Conservation (phyloP, 2,113 vertebrate genomes). For the Cichladusa arquata region DNA sequence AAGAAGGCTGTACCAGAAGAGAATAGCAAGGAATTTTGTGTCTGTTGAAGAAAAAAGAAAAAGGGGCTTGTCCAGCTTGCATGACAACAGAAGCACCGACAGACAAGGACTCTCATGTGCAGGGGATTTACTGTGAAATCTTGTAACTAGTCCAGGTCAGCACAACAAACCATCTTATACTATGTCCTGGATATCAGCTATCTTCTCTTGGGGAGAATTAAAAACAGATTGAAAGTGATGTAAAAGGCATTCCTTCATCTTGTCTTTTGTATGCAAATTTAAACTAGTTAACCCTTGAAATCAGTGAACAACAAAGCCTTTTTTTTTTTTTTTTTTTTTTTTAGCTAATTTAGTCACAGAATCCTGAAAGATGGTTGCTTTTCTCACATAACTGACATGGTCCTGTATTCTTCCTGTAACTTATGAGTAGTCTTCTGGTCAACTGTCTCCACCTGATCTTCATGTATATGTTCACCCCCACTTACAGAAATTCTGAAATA, state of each 20-base stretch:
- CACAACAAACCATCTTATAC: neutral
- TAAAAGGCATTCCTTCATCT: neutral
- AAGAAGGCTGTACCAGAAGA: neutral
- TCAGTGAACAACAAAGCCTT: neutral
- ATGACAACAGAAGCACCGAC: neutral
- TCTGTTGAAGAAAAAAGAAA: neutral
- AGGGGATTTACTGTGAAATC: neutral
- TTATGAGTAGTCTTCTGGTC: neutral
- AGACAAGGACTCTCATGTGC: neutral
- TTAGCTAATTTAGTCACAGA: neutral
- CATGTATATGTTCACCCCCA: neutral
- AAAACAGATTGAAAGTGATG: neutral
- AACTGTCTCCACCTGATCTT: neutral
- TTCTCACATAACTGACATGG: neutral
- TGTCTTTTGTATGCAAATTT: neutral
- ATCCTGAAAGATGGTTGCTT: neutral
- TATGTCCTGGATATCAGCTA: neutral
- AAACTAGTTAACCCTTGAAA: neutral
- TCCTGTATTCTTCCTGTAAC: neutral
- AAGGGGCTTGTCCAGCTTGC: neutral
- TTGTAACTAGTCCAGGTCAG: neutral
- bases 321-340: neutral
- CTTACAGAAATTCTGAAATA: neutral
- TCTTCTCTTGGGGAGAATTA: neutral
- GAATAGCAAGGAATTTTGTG: neutral